These are phyloP conservation scores for Zele albiditarsus DNA, from an alignment of 2,888 invertebrate species.

Conservation along the genomic window DNA sequence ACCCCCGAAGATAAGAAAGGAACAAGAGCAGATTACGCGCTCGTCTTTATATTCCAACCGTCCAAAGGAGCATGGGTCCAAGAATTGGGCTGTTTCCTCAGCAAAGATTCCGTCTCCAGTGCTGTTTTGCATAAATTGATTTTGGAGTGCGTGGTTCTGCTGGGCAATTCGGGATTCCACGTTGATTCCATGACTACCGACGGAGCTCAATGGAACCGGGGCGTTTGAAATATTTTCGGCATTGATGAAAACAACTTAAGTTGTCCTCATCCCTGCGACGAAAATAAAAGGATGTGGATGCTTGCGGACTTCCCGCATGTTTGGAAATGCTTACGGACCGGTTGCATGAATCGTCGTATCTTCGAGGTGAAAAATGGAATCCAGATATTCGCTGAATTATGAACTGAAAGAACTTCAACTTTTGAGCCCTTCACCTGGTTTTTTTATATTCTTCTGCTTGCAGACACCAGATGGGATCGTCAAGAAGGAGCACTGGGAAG, in stretches of 20 bases:
- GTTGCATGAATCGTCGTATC: too few relatives aligned
- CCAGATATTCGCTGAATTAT: slow-evolving; percentile 25
- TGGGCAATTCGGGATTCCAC: slow-evolving; percentile 48
- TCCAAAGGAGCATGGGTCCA: slow-evolving; percentile 55
- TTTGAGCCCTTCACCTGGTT: too few relatives aligned
- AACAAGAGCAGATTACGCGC: slow-evolving; percentile 54
- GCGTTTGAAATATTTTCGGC: slow-evolving; percentile 54
- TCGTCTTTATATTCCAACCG: slow-evolving; percentile 57
- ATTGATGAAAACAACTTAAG: slow-evolving; percentile 38
- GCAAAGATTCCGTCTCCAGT: slow-evolving; percentile 50
- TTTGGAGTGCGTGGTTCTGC: slow-evolving; percentile 52
- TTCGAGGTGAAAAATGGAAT: slow-evolving; percentile 38
- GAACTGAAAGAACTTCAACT: too few relatives aligned
- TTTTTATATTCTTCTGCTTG: slow-evolving; percentile 8
- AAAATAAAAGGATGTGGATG: slow-evolving; percentile 50
- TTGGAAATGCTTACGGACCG: slow-evolving; percentile 53
- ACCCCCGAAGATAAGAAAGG: slow-evolving; percentile 39
- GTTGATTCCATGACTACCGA: slow-evolving; percentile 54
- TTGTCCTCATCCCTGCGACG: slow-evolving; percentile 52
- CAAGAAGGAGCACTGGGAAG: slow-evolving; percentile 46
- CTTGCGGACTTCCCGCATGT: slow-evolving; percentile 56
- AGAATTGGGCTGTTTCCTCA: slow-evolving; percentile 54
- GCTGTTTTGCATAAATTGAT: slow-evolving; percentile 50
- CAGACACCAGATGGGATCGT: slow-evolving; percentile 50
- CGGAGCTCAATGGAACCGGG: slow-evolving; percentile 57